Evolutionary conservation across 2,888 invertebrate genomes (phyloP), one percentile per base, ranked within the genome.

Genomic region (Monoplex corrugatus): DNA sequence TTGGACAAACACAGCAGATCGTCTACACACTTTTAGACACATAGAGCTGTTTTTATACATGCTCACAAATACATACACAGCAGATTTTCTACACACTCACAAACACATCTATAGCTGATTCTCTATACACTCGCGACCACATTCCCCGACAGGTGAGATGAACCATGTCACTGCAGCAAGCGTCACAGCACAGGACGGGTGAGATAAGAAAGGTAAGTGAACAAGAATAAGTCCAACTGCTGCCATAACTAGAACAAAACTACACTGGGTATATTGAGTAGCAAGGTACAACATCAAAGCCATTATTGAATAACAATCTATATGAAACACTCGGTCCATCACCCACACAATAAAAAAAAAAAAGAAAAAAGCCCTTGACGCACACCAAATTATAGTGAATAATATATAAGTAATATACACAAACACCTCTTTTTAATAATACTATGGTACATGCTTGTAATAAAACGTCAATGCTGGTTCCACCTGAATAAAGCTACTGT

Each of bases 391-490:
- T 43, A 40, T 23, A 28, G 78, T n/a, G n/a, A n/a, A n/a, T n/a
- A n/a, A n/a, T n/a, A n/a, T n/a, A n/a, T n/a, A n/a, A n/a, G n/a
- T n/a, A 43, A 80, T 43, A 23, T 38, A 75, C 75, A 75, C 75
- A 75, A 28, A 16, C 63, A 75, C 13, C 35, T 75, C n/a, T n/a
- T n/a, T n/a, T 35, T 10, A 13, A 43, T 80, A 80, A 80, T 80
- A 80, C 78, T 80, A 80, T 80, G 40, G 35, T 72, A 72, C 72
- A 32, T 80, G 23, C 23, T 43, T 28, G 43, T 75, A 23, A 43
- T 40, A 80, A 43, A 80, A 8, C 8, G 45, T 45, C 45, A 83
- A 83, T 83, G 82, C 82, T 83, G 82, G 35, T 45, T 83, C 82
- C 43, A 8, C 78, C 28, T 43, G 28, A 45, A 83, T 83, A 45